phyloP scores from a whole-genome alignment of 2,888 invertebrate genomes.

The Andrena marginata region DNA sequence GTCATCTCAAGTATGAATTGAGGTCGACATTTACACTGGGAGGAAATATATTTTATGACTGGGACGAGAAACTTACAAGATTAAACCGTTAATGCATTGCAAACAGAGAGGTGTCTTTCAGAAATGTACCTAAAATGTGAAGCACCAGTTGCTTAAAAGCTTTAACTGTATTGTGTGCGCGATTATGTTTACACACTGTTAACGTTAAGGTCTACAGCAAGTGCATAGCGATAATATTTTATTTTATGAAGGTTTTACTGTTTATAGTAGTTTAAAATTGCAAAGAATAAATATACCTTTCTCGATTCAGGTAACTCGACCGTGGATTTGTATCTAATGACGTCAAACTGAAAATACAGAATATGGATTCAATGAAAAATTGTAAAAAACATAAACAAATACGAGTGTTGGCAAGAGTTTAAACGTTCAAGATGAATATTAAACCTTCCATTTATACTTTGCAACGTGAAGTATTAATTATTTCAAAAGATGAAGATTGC shows the following conservation, averaged over 20 bases:
- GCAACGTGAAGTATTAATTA: no score
- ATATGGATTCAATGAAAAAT: no score
- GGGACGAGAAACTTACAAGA: not conserved
- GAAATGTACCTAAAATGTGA: not conserved
- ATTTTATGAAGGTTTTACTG: not conserved
- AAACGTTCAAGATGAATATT: no score
- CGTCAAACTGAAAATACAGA: no score
- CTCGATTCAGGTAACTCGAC: not conserved
- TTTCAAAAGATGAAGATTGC: no score
- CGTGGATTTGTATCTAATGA: no score
- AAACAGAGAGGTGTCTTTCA: not conserved
- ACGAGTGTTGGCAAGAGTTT: no score
- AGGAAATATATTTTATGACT: not conserved
- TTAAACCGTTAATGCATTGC: not conserved
- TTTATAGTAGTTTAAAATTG: not conserved
- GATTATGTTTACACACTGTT: not conserved
- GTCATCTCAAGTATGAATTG: not conserved
- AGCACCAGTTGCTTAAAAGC: not conserved
- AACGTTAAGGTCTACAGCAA: not conserved
- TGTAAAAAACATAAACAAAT: no score
- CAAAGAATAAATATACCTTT: not conserved
- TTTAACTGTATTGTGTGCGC: not conserved
- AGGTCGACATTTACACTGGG: not conserved
- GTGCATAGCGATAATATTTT: not conserved
- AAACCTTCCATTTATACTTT: no score